Evolutionary conservation across 2,888 invertebrate genomes (phyloP).

Genomic region (Eristalis arbustorum): DNA sequence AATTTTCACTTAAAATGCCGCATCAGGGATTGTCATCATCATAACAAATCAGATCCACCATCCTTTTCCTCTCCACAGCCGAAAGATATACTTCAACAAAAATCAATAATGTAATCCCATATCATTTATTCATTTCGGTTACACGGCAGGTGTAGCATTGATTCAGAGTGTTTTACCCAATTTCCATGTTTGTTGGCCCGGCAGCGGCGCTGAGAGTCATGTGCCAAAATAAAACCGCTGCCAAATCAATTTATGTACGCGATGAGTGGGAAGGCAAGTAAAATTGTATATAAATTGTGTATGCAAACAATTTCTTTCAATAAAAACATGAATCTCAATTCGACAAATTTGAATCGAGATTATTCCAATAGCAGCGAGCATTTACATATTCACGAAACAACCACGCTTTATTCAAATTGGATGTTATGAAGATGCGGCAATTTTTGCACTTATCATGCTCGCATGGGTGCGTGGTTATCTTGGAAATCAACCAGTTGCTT

Average conservation of each 20-base stretch:
- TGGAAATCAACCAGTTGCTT: background rate
- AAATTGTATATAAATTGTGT: constrained; percentile 40
- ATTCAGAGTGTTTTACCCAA: constrained; percentile 48
- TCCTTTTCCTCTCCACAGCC: constrained; percentile 5
- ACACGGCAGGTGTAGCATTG: constrained; percentile 51
- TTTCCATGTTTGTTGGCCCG: constrained; percentile 13
- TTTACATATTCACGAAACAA: background rate
- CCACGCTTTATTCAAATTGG: background rate
- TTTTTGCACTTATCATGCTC: background rate
- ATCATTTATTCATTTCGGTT: constrained; percentile 52
- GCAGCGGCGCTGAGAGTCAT: background rate
- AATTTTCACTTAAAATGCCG: background rate
- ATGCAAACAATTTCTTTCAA: constrained; percentile 33
- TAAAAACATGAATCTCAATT: constrained; percentile 44
- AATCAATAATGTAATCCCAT: constrained; percentile 51
- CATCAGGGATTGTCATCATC: background rate
- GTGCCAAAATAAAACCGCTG: constrained; percentile 24
- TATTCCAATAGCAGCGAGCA: background rate
- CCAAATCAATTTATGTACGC: constrained; percentile 41
- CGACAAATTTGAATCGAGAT: constrained; percentile 33
- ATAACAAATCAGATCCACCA: background rate
- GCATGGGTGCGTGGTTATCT: background rate
- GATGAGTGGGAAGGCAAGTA: constrained; percentile 15
- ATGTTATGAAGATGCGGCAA: background rate
- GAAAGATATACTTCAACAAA: background rate